Evolutionary conservation across 2,888 invertebrate species (phyloP), one percentile per base, ranked within the genome.

Genomic region (Diarsia dahlii): DNA sequence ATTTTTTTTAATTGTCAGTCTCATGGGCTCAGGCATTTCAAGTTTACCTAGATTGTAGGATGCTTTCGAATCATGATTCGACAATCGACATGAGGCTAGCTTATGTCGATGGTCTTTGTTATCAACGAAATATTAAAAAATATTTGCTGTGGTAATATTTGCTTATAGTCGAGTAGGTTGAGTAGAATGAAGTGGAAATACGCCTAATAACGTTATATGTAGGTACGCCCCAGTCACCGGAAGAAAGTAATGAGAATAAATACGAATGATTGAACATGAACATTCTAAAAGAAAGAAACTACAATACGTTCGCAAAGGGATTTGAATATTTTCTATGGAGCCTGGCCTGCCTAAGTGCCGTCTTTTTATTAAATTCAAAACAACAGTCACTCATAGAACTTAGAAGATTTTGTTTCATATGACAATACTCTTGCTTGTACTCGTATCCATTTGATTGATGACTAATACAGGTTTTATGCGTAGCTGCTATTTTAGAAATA

Each of bases 21-120:
- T 76, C 76, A 77, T 56, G 63, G 54, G 75, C 13, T 34, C 3
- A 39, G 13, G 23, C 0, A 46, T 39, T 54, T 58, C 1, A 66
- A 15, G 3, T 52, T 13, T 34, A 34, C 34, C 9, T 18, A 23
- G 34, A 45, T 20, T 71, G 28, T 28, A 28, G n/a, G n/a, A 13
- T 28, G 28, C n/a, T 46, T 46, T 72, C 3, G 45, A 54, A 54
- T 18, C 45, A 54, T 34, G 23, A 10, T 28, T 28, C 28, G 28
- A 2, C 28, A 28, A 28, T 28, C 28, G 28, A 28, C 28, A 28
- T 28, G 28, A 28, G 28, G n/a, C n/a, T n/a, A n/a, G n/a, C n/a
- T n/a, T n/a, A n/a, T n/a, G n/a, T n/a, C 52, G 46, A 46, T 45
- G 28, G 39, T 39, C 13, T 60, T 71, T 50, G 60, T 46, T 54